A percentile compares a stretch with the other conserved stretches of the same genome.
These are phyloP conservation scores for Pararge aegeria DNA, from an alignment of 1,140 invertebrate genomes.

Conservation along the genomic window DNA sequence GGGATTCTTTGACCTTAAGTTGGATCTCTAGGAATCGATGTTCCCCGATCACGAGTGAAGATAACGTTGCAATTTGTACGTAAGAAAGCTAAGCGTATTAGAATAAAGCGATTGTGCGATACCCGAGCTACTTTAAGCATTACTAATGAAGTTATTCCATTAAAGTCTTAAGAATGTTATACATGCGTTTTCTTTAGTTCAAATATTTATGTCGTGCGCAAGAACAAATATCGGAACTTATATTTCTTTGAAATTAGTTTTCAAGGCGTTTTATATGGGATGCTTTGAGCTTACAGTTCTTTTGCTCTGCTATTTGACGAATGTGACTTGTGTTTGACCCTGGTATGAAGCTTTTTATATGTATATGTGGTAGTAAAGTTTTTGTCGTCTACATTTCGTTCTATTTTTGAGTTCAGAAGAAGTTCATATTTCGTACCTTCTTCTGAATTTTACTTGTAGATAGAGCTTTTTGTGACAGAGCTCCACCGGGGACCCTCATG, in stretches of 20 bases:
- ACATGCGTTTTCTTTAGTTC: neutral
- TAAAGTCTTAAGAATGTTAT: conserved; percentile 7
- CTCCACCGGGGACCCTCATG: no score
- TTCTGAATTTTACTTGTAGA: no score
- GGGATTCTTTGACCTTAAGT: conserved; percentile 9
- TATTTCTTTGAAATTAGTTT: neutral
- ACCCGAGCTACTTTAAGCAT: neutral
- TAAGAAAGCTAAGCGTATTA: neutral
- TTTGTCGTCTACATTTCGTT: no score
- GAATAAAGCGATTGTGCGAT: neutral
- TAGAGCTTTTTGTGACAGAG: no score
- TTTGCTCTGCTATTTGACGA: neutral
- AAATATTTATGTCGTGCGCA: neutral
- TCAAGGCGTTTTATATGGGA: neutral
- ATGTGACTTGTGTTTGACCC: neutral
- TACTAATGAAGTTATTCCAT: conserved; percentile 10
- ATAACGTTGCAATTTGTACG: neutral
- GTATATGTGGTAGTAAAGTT: no score
- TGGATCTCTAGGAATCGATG: neutral
- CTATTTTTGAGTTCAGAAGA: no score
- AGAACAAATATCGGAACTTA: neutral
- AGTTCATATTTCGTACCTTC: no score
- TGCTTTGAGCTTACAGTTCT: neutral
- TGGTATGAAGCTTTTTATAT: no score
- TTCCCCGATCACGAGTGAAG: neutral